phyloP scores from a whole-genome alignment of 2,113 vertebrate genomes.

The Pseudopipra pipra region DNA sequence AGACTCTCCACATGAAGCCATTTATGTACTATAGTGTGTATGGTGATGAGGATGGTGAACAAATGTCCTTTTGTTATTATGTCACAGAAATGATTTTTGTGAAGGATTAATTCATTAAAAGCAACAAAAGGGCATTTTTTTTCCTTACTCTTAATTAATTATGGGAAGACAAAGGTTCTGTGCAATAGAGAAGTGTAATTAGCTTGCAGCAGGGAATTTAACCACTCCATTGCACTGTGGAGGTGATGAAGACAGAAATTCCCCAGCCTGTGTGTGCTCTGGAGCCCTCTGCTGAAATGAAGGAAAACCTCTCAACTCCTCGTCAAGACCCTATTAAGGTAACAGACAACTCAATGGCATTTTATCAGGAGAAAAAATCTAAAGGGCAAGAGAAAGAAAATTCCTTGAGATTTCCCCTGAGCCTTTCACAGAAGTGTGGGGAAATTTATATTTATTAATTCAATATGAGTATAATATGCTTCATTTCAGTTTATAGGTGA shows the following conservation, averaged over 20 bases:
- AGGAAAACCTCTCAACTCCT: background rate
- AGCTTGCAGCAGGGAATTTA: background rate
- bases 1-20: background rate
- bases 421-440: background rate
- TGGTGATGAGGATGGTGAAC: slow-evolving; percentile 52
- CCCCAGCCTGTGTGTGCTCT: background rate
- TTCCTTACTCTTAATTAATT: slow-evolving; percentile 57
- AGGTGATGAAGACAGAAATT: background rate
- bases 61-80: slow-evolving; percentile 58
- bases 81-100: slow-evolving; percentile 44
- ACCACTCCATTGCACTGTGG: background rate
- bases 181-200: background rate
- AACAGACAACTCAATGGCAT: background rate
- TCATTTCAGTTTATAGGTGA: background rate
- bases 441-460: background rate
- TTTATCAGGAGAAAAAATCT: background rate
- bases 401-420: background rate
- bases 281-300: background rate
- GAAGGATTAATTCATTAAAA: slow-evolving; percentile 65
- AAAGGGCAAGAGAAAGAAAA: background rate
- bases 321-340: background rate
- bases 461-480: background rate
- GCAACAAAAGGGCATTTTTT: slow-evolving; percentile 41
- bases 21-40: background rate
- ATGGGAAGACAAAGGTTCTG: slow-evolving; percentile 36